Percentiles rank a stretch among this genome's conserved stretches.
Evolutionary conservation across 2,888 invertebrate species (phyloP).

Genomic region (Leucophora obtusa): DNA sequence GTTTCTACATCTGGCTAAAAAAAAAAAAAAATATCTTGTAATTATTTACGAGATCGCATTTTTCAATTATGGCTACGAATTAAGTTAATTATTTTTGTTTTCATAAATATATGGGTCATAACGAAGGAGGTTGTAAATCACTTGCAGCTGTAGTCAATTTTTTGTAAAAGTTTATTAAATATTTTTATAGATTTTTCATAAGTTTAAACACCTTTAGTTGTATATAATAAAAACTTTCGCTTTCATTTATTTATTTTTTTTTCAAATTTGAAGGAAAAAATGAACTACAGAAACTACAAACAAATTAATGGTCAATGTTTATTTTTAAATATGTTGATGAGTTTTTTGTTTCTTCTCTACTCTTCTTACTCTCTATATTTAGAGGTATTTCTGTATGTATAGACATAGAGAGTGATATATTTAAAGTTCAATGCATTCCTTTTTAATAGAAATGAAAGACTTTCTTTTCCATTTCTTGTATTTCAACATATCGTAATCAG

Average conservation of each 20-base stretch:
- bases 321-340: constrained; percentile 43
- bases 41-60: background rate
- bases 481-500: background rate
- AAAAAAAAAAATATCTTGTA: background rate
- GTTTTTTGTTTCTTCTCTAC: constrained; percentile 1
- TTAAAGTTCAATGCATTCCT: constrained; percentile 53
- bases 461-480: constrained; percentile 24
- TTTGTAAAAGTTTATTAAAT: background rate
- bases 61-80: background rate
- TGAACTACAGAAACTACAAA: background rate
- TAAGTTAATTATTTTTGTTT: background rate
- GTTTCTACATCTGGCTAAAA: background rate
- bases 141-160: constrained; percentile 17
- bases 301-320: constrained; percentile 39
- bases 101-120: background rate
- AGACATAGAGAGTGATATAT: constrained; percentile 15
- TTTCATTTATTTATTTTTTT: constrained; percentile 42
- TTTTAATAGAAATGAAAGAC: constrained; percentile 13
- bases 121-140: background rate
- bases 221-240: constrained; percentile 46
- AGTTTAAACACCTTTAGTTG: constrained; percentile 43
- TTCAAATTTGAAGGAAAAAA: constrained; percentile 10
- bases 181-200: background rate
- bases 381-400: background rate
- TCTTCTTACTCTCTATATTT: background rate